Evolutionary conservation across 2,888 invertebrate genomes (phyloP).

Genomic region (Strigamia maritima): DNA sequence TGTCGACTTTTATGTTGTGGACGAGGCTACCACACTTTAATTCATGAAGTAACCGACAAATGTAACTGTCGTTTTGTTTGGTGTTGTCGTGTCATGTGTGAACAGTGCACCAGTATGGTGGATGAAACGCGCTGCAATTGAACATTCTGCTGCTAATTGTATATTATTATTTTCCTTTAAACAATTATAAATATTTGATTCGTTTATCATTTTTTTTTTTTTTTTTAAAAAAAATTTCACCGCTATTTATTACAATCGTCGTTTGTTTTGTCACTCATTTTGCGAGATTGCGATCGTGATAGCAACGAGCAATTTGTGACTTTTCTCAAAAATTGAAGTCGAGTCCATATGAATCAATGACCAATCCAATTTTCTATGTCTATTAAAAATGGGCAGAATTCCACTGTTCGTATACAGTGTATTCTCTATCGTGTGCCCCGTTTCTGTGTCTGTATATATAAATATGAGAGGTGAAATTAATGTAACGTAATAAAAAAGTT

Average conservation of each 20-base stretch:
- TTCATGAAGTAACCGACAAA: constrained; percentile 77
- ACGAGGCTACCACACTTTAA: constrained; percentile 78
- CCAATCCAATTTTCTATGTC: neutral
- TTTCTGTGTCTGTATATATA: neutral
- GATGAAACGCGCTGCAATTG: constrained; percentile 86
- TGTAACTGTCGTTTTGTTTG: constrained; percentile 86
- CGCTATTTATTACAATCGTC: neutral
- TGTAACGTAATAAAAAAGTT: neutral
- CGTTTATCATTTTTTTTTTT: neutral
- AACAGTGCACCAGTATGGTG: constrained; percentile 71
- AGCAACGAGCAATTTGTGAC: neutral
- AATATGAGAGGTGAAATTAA: constrained; percentile 4
- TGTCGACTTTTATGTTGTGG: constrained; percentile 84
- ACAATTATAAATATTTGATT: no score
- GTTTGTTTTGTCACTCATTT: neutral
- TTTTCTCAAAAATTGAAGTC: neutral
- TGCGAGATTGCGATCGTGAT: neutral
- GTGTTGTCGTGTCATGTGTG: constrained; percentile 86
- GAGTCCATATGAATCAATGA: no score
- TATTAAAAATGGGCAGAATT: neutral
- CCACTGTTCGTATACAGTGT: neutral
- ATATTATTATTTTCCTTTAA: neutral
- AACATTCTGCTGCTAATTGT: constrained; percentile 44
- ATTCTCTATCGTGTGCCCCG: neutral
- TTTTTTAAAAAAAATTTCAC: neutral